Base-by-base conservation (phyloP, 2,797 vertebrate species). In the Sebastiscus albofasciatus region DNA sequence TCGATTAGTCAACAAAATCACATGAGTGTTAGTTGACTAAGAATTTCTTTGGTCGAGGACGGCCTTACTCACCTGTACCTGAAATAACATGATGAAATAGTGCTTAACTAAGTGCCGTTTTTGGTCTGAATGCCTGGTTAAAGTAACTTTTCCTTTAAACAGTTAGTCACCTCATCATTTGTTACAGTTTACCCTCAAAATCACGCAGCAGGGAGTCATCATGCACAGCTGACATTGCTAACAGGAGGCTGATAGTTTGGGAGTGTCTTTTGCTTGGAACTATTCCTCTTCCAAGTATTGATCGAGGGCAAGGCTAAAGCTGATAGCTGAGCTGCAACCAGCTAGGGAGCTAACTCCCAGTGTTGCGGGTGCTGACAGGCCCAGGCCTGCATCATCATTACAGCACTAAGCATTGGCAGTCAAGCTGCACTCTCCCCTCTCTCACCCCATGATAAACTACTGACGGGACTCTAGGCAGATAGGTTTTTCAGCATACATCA, bases 401-500 rank as follows among this genome's bases (percentile, higher is more conserved):
- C 84, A 81, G 82, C 81, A 58, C 89, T 93, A 90, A 91, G 89
- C 94, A 92, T 92, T 90, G 92, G 90, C 91, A 93, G 91, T 91
- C 92, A 83, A 84, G 78, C 88, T 78, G 77, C 85, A 77, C 86
- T 85, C 86, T 81, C 80, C 82, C 90, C 82, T 85, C 84, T 85
- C 91, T 84, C 83, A 83, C 89, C 87, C 84, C n/a, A 34, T 95
- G 93, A 95, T 94, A 94, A 94, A 95, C 92, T 94, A 94, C 93
- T 90, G 93, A 90, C 78, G 71, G 91, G 69, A 93, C 90, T 93
- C 87, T 54, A 70, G 82, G 90, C 87, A 92, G 91, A 94, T 90
- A 90, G 92, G 92, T 87, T 94, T 94, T 93, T 93, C 83, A 94
- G 94, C 91, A 94, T 88, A 89, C 94, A 94, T 95, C 94, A 94